Conservation (phyloP, 2,113 vertebrate genomes). For the Zosterops lateralis region DNA sequence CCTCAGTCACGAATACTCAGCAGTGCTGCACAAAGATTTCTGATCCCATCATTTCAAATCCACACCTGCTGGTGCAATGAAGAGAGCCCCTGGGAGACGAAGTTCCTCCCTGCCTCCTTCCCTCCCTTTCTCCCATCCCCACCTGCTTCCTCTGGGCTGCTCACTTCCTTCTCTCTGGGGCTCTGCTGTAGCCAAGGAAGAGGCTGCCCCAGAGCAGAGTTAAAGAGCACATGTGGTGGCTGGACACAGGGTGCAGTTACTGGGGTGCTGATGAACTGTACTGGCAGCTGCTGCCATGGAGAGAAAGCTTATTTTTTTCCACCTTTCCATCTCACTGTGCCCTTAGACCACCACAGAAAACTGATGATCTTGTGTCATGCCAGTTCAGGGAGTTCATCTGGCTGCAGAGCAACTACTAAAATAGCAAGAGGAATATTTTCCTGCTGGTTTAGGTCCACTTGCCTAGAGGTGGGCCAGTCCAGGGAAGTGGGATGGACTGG, state of each 20-base stretch:
- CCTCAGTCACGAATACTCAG: not conserved
- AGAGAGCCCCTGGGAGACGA: not conserved
- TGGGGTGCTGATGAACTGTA: not conserved
- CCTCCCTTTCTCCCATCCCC: not conserved
- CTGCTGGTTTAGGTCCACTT: not conserved
- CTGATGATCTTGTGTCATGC: not conserved
- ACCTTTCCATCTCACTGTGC: not conserved
- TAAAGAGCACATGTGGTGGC: not conserved
- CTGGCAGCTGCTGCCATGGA: not conserved
- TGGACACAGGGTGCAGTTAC: accelerated
- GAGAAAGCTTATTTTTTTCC: not conserved
- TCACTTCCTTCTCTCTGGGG: accelerated
- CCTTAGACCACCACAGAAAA: not conserved
- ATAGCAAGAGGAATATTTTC: not conserved
- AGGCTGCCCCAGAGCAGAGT: not conserved
- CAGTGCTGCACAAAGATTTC: not conserved
- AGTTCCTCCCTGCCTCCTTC: not conserved
- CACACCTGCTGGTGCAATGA: not conserved
- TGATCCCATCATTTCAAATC: not conserved
- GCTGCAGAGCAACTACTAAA: not conserved
- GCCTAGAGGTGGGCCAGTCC: not conserved
- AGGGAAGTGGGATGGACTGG: not conserved
- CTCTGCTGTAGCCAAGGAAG: accelerated
- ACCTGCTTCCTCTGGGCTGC: not conserved
- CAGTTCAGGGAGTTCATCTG: not conserved